These are phyloP conservation scores for Peromyscus nudipes DNA, from an alignment of 2,797 vertebrate genomes.

Conservation along the genomic window DNA sequence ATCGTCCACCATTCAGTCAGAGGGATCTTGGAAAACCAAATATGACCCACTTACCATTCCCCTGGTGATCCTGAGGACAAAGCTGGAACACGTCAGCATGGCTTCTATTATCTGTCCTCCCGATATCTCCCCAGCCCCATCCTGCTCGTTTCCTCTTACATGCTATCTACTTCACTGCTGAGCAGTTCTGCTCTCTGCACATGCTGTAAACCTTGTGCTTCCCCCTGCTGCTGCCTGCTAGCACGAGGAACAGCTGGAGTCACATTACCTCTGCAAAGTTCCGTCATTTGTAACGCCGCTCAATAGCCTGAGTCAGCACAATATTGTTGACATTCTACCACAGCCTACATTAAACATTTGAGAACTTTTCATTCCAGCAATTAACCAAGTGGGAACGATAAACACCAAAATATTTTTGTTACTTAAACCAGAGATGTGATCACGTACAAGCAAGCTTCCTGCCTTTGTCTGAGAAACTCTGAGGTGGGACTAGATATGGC, in stretches of 20 bases:
- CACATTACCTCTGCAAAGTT: neutral
- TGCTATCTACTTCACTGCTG: neutral
- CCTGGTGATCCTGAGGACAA: neutral
- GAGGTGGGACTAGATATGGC: neutral
- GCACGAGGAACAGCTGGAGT: neutral
- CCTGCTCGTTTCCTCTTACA: neutral
- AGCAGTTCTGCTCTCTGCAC: neutral
- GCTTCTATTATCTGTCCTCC: neutral
- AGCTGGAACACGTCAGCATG: neutral
- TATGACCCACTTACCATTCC: neutral
- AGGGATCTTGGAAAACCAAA: neutral
- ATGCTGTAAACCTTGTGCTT: neutral
- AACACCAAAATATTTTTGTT: neutral
- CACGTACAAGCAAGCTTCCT: neutral
- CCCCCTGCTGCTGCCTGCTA: neutral
- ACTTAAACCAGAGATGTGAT: neutral
- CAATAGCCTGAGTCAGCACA: neutral
- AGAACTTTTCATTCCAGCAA: slow-evolving; percentile 10
- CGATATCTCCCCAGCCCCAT: neutral
- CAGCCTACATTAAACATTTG: neutral
- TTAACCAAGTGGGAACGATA: slow-evolving; percentile 15
- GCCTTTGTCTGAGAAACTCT: neutral
- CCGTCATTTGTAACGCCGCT: neutral
- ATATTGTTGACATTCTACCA: neutral
- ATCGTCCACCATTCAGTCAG: neutral